Evolutionary conservation across 1,140 invertebrate genomes (phyloP).

Genomic region (Tenebrio molitor): DNA sequence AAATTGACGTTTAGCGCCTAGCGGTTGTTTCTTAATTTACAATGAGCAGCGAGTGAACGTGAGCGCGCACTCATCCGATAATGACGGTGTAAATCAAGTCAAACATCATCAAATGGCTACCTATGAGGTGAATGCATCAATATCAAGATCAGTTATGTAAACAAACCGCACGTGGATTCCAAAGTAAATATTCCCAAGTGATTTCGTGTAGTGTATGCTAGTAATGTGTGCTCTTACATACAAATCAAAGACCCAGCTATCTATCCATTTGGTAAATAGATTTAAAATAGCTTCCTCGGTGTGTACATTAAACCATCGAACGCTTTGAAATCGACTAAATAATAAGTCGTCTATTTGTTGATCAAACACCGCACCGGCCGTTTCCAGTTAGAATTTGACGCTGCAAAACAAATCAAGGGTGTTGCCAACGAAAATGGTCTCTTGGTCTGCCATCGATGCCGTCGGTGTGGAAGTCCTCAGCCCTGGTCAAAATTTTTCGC

Average conservation of each 20-base stretch:
- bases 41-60: not conserved
- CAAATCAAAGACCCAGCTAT: conserved; percentile 36
- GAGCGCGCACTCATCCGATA: conserved; percentile 15
- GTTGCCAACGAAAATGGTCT: conserved; percentile 22
- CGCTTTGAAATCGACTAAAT: conserved; percentile 33
- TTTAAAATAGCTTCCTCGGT: conserved; percentile 29
- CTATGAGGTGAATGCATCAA: conserved; percentile 42
- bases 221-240: conserved; percentile 31
- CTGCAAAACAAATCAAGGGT: conserved; percentile 5
- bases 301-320: conserved; percentile 37
- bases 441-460: not conserved
- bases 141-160: conserved; percentile 46
- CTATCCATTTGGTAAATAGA: conserved; percentile 34
- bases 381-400: conserved; percentile 1
- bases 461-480: not conserved
- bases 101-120: conserved; percentile 37
- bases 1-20: conserved; percentile 25
- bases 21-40: conserved; percentile 26
- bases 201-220: conserved; percentile 36
- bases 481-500: too few species aligned
- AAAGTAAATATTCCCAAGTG: conserved; percentile 44
- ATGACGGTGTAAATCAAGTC: conserved; percentile 35
- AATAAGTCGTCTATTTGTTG: conserved; percentile 41
- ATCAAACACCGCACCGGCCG: conserved; percentile 11
- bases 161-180: conserved; percentile 43